phyloP scores from a whole-genome alignment of 2,797 vertebrate genomes.

The Otolemur crassicaudatus region DNA sequence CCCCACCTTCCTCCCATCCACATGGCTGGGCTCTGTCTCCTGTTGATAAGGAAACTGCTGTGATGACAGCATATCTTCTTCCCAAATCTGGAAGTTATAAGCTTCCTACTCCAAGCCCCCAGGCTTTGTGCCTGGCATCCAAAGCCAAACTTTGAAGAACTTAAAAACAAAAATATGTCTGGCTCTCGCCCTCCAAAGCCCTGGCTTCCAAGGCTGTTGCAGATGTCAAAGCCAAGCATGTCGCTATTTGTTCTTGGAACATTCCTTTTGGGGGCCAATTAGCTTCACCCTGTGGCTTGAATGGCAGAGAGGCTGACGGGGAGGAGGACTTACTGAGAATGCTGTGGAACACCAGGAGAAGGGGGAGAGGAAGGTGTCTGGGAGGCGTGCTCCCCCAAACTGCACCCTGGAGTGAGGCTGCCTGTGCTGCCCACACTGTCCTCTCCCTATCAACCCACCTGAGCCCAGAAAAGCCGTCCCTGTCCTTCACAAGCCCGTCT shows the following conservation, averaged over 20 bases:
- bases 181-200: neutral
- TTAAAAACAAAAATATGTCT: neutral
- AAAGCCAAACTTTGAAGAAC: neutral
- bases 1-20: neutral
- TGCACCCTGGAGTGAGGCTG: fast-evolving
- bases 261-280: neutral
- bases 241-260: no score
- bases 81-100: neutral
- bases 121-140: neutral
- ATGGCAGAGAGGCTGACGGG: neutral
- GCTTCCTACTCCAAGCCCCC: neutral
- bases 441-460: fast-evolving
- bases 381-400: neutral
- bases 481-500: no score
- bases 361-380: no score
- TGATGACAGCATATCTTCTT: neutral
- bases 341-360: no score
- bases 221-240: neutral
- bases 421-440: no score
- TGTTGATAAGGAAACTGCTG: neutral
- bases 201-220: neutral
- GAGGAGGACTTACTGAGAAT: neutral
- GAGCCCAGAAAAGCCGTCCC: neutral
- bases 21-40: neutral
- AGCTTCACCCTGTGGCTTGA: neutral